Conservation (phyloP, 2,113 vertebrate genomes). For the Microtus richardsoni region DNA sequence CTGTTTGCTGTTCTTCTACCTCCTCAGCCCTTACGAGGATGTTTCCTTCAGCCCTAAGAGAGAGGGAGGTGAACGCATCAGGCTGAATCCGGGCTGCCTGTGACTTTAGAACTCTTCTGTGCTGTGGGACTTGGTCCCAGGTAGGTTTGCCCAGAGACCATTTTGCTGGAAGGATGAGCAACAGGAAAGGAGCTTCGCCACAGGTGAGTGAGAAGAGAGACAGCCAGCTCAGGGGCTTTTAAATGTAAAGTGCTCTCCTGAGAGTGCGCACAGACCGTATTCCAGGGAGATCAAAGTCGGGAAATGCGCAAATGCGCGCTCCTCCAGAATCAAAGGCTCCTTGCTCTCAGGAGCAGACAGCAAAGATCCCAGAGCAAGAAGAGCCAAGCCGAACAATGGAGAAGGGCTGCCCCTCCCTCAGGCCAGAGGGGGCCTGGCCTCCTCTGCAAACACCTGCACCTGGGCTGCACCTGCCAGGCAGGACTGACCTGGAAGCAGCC, state of each 20-base stretch:
- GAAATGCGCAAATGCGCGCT: slow-evolving; percentile 74
- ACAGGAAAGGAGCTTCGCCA: slow-evolving; percentile 4
- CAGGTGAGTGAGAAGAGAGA: slow-evolving; percentile 70
- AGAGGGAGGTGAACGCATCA: neutral
- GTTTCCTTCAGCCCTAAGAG: neutral
- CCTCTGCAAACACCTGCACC: slow-evolving; percentile 74
- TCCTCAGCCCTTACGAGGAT: neutral
- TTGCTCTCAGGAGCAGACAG: slow-evolving; percentile 77
- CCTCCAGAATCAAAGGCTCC: slow-evolving; percentile 85
- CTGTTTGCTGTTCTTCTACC: neutral
- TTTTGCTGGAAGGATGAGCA: slow-evolving; percentile 62
- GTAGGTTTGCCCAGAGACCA: slow-evolving; percentile 24
- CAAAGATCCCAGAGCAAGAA: slow-evolving; percentile 47
- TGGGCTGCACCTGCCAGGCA: slow-evolving; percentile 74
- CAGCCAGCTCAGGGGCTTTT: slow-evolving; percentile 78
- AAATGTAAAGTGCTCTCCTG: slow-evolving; percentile 87
- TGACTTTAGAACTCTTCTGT: neutral
- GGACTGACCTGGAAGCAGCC: slow-evolving; percentile 42
- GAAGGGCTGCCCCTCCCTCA: neutral
- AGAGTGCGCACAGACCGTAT: slow-evolving; percentile 85
- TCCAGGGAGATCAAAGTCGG: slow-evolving; percentile 87
- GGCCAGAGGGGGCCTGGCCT: slow-evolving; percentile 41
- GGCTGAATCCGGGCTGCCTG: neutral
- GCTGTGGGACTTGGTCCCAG: slow-evolving; percentile 3
- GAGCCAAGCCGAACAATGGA: slow-evolving; percentile 66